Conservation (phyloP, 2,113 vertebrate species). For the Gobio gobio region DNA sequence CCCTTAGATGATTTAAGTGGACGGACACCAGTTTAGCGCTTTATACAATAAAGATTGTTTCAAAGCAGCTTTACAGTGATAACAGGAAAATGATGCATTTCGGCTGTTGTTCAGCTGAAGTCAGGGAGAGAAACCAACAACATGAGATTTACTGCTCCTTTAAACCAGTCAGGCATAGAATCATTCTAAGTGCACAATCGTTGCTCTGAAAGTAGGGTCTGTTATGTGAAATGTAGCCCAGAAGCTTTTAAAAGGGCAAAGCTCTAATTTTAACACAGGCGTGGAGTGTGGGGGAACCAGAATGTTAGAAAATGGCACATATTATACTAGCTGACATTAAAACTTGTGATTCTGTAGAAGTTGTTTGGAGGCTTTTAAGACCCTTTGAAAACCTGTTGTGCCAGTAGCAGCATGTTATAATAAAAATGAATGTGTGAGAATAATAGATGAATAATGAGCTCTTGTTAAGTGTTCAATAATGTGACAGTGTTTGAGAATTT, state of each 20-base stretch:
- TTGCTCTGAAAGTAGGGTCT: slow-evolving; percentile 6
- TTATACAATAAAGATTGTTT: no score
- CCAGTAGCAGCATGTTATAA: background rate
- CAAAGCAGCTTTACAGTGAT: no score
- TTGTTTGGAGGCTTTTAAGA: background rate
- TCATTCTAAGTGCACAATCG: slow-evolving; percentile 22
- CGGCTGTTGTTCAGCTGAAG: no score
- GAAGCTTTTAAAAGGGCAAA: slow-evolving; percentile 41
- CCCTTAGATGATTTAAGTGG: background rate
- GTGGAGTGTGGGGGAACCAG: background rate
- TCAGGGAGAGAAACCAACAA: background rate
- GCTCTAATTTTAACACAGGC: slow-evolving; percentile 8
- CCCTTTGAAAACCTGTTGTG: background rate
- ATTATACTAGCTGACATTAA: background rate
- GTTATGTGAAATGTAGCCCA: slow-evolving; percentile 23
- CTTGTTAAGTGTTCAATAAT: background rate
- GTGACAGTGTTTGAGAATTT: background rate
- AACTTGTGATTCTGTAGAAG: background rate
- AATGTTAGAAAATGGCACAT: background rate
- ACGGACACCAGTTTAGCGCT: background rate
- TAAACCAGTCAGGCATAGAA: background rate
- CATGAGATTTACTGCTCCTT: background rate
- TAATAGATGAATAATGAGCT: background rate
- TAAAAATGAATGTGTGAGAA: background rate
- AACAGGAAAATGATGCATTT: no score